A percentile compares a stretch with the other conserved stretches of the same genome.
Conservation (phyloP, 2,113 vertebrate genomes). For the Phodopus roborovskii region DNA sequence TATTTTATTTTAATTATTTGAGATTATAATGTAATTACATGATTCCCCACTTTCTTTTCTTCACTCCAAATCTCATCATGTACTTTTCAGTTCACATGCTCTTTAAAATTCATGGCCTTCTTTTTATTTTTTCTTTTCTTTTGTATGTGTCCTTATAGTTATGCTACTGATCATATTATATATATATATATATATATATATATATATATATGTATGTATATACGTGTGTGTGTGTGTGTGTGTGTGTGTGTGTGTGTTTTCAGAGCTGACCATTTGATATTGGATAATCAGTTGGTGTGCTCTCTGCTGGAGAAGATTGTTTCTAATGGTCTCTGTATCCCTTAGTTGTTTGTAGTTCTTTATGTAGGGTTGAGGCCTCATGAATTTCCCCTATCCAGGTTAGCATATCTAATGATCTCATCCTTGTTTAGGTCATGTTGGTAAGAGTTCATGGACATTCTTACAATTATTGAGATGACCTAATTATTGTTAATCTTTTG, state of each 20-base stretch:
- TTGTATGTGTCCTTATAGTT: background rate
- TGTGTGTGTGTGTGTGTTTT: background rate
- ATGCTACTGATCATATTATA: background rate
- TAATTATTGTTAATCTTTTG: background rate
- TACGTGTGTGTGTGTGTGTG: background rate
- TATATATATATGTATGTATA: too few species aligned
- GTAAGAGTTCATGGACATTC: background rate
- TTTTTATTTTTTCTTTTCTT: background rate
- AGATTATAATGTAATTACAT: background rate
- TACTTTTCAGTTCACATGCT: background rate
- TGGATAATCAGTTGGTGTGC: background rate
- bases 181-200: too few species aligned
- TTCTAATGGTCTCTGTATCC: background rate
- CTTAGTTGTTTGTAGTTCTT: background rate
- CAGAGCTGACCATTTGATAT: background rate
- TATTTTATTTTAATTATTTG: background rate
- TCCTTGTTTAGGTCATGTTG: background rate
- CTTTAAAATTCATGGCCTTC: background rate
- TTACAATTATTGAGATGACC: background rate
- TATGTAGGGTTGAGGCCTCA: background rate
- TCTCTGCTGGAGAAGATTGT: background rate
- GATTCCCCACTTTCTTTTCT: background rate
- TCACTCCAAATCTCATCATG: background rate
- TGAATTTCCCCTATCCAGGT: background rate
- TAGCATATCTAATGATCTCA: background rate